Evolutionary conservation across 2,113 vertebrate genomes (phyloP).

Genomic region (Ceyx melanurus): DNA sequence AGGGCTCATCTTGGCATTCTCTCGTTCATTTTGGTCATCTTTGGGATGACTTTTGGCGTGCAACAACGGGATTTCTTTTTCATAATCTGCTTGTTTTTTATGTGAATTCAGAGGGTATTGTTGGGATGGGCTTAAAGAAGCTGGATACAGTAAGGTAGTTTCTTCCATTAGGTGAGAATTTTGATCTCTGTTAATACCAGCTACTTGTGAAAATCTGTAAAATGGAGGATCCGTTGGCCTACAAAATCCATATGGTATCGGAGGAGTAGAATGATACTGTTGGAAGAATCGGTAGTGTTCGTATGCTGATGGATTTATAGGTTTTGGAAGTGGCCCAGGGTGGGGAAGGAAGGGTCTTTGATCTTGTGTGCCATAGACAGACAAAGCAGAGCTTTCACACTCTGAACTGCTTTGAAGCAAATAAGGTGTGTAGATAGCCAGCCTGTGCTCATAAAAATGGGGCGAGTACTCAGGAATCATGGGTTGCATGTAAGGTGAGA

Average conservation of each 20-base stretch:
- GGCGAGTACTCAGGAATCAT: conserved; percentile 83
- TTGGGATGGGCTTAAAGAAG: conserved; percentile 69
- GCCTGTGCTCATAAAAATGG: conserved; percentile 81
- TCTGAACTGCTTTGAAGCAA: conserved; percentile 74
- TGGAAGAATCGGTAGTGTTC: conserved; percentile 86
- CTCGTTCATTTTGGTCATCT: conserved; percentile 75
- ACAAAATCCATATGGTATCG: conserved; percentile 83
- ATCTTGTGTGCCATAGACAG: conserved; percentile 79
- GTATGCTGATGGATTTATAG: conserved; percentile 68
- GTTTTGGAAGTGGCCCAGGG: conserved; percentile 75
- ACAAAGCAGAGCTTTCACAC: conserved; percentile 72
- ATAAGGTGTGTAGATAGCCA: conserved; percentile 84
- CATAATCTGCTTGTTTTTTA: conserved; percentile 63
- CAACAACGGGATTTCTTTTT: conserved; percentile 65
- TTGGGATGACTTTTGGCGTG: conserved; percentile 67
- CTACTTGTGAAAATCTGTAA: conserved; percentile 73
- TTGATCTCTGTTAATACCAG: conserved; percentile 76
- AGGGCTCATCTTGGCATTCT: conserved; percentile 87
- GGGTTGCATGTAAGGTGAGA: conserved; percentile 76
- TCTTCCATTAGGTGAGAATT: conserved; percentile 76
- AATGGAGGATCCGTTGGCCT: conserved; percentile 78
- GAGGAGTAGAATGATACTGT: conserved; percentile 77
- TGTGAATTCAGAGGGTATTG: conserved; percentile 66
- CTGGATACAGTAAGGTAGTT: conserved; percentile 73
- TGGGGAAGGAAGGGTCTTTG: conserved; percentile 86